Evolutionary conservation across 1,140 invertebrate species (phyloP).

Genomic region (Hydropsyche tenuis): DNA sequence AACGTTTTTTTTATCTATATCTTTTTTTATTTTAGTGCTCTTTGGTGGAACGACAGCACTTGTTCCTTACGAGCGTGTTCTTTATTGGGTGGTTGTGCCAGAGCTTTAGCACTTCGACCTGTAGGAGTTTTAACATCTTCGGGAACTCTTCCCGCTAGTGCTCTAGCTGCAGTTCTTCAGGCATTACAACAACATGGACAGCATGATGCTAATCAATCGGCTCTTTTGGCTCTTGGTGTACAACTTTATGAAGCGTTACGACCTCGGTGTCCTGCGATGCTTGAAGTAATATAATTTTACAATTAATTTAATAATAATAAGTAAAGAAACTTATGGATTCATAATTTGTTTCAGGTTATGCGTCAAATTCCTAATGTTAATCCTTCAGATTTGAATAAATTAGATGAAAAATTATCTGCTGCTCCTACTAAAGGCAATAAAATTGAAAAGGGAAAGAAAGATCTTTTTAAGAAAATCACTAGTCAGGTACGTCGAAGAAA

Average conservation of each 20-base stretch:
- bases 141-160: constrained; percentile 72
- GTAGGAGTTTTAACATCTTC: constrained; percentile 62
- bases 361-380: constrained; percentile 80
- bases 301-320: background rate
- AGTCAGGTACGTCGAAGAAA: constrained; percentile 66
- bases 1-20: constrained; percentile 22
- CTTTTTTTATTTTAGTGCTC: constrained; percentile 62
- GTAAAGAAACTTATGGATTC: background rate
- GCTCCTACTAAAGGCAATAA: constrained; percentile 75
- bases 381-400: constrained; percentile 76
- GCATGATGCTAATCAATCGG: constrained; percentile 82
- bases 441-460: constrained; percentile 87
- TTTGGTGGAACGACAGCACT: constrained; percentile 85
- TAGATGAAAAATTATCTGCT: constrained; percentile 82
- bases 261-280: constrained; percentile 74
- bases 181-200: constrained; percentile 81
- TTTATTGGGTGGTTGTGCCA: constrained; percentile 61
- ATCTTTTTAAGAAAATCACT: constrained; percentile 88
- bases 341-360: constrained; percentile 62
- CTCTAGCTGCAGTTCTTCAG: constrained; percentile 76
- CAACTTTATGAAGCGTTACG: constrained; percentile 83
- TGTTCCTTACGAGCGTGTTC: constrained; percentile 78
- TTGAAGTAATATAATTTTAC: constrained; percentile 54
- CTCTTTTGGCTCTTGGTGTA: constrained; percentile 71
- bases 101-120: constrained; percentile 64